Conservation (phyloP, 2,113 vertebrate species). For the Nibea albiflora region DNA sequence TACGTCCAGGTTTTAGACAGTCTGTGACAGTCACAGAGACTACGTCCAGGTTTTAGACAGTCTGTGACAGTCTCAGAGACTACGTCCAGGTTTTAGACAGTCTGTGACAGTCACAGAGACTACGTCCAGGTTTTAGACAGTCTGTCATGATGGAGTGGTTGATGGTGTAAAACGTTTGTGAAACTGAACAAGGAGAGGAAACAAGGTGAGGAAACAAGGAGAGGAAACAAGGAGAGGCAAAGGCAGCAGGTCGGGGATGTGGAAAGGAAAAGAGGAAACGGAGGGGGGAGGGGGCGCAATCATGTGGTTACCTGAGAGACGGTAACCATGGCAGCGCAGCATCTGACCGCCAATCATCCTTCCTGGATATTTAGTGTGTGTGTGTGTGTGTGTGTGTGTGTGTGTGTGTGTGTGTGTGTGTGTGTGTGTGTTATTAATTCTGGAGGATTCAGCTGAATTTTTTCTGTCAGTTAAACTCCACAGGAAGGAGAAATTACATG, state of each 20-base stretch:
- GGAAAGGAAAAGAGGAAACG: neutral
- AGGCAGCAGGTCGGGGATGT: neutral
- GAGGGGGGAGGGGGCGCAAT: neutral
- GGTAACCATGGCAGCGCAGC: slow-evolving; percentile 48
- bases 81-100: too few relatives aligned
- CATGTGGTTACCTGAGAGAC: slow-evolving; percentile 40
- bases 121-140: too few relatives aligned
- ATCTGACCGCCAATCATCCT: slow-evolving; percentile 54
- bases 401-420: slow-evolving; percentile 2
- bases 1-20: too few relatives aligned
- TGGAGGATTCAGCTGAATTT: neutral
- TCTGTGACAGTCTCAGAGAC: too few relatives aligned
- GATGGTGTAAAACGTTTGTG: neutral
- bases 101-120: too few relatives aligned
- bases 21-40: too few relatives aligned
- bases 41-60: too few relatives aligned
- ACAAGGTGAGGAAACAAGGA: neutral
- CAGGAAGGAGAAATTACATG: slow-evolving; percentile 6
- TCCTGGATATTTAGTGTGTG: slow-evolving; percentile 27
- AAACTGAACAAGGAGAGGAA: neutral
- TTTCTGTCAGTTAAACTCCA: slow-evolving; percentile 16
- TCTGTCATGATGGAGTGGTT: too few relatives aligned
- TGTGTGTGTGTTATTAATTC: neutral
- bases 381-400: neutral
- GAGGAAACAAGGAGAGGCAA: neutral